Evolutionary conservation across 2,888 invertebrate species (phyloP).

Genomic region (Anticlea derivata): DNA sequence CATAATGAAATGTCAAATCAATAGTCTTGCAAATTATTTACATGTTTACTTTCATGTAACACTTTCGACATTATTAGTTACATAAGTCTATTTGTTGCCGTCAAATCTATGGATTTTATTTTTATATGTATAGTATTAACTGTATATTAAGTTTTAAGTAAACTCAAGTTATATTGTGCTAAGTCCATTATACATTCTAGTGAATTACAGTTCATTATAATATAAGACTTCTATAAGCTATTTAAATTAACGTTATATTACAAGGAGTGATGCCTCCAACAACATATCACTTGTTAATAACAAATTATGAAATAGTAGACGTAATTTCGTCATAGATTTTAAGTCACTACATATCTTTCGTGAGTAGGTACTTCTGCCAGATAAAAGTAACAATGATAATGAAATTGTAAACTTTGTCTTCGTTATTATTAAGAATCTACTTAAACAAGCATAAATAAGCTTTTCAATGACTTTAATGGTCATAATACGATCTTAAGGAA

Average conservation of each 20-base stretch:
- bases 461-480: constrained; percentile 42
- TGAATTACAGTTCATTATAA: constrained; percentile 60
- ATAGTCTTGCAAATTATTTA: constrained; percentile 30
- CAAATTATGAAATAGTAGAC: constrained; percentile 75
- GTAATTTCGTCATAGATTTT: constrained; percentile 73
- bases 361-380: constrained; percentile 56
- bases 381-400: constrained; percentile 43
- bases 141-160: constrained; percentile 73
- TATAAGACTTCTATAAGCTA: constrained; percentile 64
- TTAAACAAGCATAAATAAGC: constrained; percentile 41
- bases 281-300: constrained; percentile 84
- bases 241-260: constrained; percentile 68
- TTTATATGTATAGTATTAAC: constrained; percentile 53
- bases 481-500: constrained; percentile 44
- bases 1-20: constrained; percentile 29
- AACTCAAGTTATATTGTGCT: constrained; percentile 77
- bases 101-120: constrained; percentile 63
- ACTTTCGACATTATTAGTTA: constrained; percentile 45
- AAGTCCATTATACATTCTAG: constrained; percentile 66
- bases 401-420: constrained; percentile 50
- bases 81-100: constrained; percentile 52
- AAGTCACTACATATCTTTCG: constrained; percentile 74
- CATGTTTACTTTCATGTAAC: constrained; percentile 40
- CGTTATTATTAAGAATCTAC: constrained; percentile 43
- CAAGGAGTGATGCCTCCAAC: constrained; percentile 78